Evolutionary conservation across 2,888 invertebrate species (phyloP), one percentile per base, ranked within the genome.

Genomic region (Chouioia cunea): DNA sequence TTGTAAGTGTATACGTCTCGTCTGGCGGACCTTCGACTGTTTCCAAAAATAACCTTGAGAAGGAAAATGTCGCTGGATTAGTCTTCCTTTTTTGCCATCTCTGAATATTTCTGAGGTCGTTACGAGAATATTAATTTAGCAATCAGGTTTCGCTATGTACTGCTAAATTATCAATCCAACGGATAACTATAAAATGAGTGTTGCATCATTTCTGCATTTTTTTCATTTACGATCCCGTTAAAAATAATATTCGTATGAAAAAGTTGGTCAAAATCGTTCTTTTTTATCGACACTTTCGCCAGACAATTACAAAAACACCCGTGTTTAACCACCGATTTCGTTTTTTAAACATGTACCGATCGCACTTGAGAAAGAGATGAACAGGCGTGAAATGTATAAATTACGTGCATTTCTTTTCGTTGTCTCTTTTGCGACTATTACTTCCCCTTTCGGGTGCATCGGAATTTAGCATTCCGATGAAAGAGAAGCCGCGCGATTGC

Each of bases 391-490:
- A 8, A 23, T 15, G 15, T 2, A 43, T 50, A 62, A 62, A 62
- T 62, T 50, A 62, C 14, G n/a, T 4, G 16, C n/a, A 0, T 27
- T 27, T 47, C 23, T 15, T 15, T 47, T 18, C 8, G 12, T 47
- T 47, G 47, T 23, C 23, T 48, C 27, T 10, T n/a, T 48, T 4
- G 15, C 23, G 12, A 10, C n/a, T 20, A 4, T 15, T 56, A 27
- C 18, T 23, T 14, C 1, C 36, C 14, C 15, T 43, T 50, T 27
- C 12, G n/a, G 57, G 22, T 16, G 18, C 54, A 65, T 57, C 10
- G 22, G 65, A 65, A 65, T 65, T 48, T 20, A 64, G 54, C 36
- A 4, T 64, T 20, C n/a, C n/a, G n/a, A n/a, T n/a, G n/a, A n/a
- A n/a, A n/a, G n/a, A n/a, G 23, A 6, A 64, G 16, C 6, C 27